Conservation (phyloP, 2,113 vertebrate genomes). For the Mastomys natalensis region DNA sequence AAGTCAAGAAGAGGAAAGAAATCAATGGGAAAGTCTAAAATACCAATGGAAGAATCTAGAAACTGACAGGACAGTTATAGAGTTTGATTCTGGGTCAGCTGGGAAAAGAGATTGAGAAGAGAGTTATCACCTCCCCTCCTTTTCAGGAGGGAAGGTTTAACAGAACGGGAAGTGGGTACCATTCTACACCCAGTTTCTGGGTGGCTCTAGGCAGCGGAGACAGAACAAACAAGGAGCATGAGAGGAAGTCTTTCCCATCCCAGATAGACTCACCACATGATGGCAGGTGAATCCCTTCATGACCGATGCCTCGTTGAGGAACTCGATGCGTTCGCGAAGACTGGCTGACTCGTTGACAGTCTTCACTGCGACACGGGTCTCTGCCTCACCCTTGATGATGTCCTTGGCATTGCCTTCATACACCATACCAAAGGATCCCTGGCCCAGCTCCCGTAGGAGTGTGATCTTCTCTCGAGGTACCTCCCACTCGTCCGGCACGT, state of each 20-base stretch:
- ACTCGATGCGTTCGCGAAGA: slow-evolving; percentile 97
- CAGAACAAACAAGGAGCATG: accelerated
- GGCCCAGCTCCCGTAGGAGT: slow-evolving; percentile 94
- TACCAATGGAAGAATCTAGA: background rate
- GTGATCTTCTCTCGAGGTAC: slow-evolving; percentile 95
- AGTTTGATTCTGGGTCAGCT: background rate
- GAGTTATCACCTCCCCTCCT: too few species aligned
- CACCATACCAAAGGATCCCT: slow-evolving; percentile 99
- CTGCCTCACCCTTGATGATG: slow-evolving; percentile 94
- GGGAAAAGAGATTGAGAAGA: background rate
- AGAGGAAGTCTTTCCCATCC: background rate
- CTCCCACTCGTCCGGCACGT: slow-evolving; percentile 98
- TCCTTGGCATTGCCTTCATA: slow-evolving; percentile 97
- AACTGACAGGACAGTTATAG: background rate
- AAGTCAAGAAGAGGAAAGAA: background rate
- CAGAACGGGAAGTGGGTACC: accelerated
- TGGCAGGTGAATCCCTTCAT: slow-evolving; percentile 99
- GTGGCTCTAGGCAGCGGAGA: background rate
- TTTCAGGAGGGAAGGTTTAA: too few species aligned
- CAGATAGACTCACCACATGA: slow-evolving; percentile 92
- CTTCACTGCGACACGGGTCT: slow-evolving; percentile 95
- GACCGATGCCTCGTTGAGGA: slow-evolving; percentile 97
- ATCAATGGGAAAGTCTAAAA: background rate
- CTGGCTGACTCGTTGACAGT: slow-evolving; percentile 97
- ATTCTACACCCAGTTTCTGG: background rate